These are phyloP conservation scores for Megathymus violae DNA, from an alignment of 1,140 invertebrate species.

Conservation along the genomic window DNA sequence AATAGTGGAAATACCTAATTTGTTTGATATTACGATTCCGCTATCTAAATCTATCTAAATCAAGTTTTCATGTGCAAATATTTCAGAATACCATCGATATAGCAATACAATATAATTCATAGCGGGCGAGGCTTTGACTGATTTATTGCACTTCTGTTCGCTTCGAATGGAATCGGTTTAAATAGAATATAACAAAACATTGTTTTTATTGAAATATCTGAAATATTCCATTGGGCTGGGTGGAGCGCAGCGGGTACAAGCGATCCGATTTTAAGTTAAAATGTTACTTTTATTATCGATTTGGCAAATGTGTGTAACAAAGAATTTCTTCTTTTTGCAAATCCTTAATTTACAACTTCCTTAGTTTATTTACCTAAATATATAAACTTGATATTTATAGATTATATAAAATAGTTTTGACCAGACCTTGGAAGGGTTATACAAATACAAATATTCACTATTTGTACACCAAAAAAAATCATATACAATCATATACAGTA, in stretches of 20 bases:
- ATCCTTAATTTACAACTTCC: too few relatives aligned
- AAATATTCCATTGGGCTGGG: slow-evolving; percentile 14
- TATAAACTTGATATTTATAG: too few relatives aligned
- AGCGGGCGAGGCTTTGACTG: slow-evolving; percentile 7
- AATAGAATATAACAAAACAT: slow-evolving; percentile 17
- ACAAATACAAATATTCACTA: too few relatives aligned
- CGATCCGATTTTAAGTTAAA: slow-evolving; percentile 40
- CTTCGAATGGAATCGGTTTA: slow-evolving; percentile 1
- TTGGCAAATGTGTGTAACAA: too few relatives aligned
- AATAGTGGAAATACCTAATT: background rate
- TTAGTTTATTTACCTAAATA: too few relatives aligned
- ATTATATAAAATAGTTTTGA: too few relatives aligned
- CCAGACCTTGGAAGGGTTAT: too few relatives aligned
- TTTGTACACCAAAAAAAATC: too few relatives aligned
- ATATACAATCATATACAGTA: too few relatives aligned
- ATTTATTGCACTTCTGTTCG: slow-evolving; percentile 29
- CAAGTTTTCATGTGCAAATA: slow-evolving; percentile 23
- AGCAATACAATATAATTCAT: slow-evolving; percentile 15
- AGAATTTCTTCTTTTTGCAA: too few relatives aligned
- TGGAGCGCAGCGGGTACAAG: background rate
- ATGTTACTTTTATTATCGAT: slow-evolving; percentile 31
- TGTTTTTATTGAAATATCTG: slow-evolving; percentile 28
- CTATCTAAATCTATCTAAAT: slow-evolving; percentile 15
- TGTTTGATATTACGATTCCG: background rate
- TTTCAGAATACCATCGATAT: slow-evolving; percentile 15